A percentile compares a stretch with the other conserved stretches of the same genome.
Conservation (phyloP, 2,113 vertebrate genomes). For the Anarrhichthys ocellatus region DNA sequence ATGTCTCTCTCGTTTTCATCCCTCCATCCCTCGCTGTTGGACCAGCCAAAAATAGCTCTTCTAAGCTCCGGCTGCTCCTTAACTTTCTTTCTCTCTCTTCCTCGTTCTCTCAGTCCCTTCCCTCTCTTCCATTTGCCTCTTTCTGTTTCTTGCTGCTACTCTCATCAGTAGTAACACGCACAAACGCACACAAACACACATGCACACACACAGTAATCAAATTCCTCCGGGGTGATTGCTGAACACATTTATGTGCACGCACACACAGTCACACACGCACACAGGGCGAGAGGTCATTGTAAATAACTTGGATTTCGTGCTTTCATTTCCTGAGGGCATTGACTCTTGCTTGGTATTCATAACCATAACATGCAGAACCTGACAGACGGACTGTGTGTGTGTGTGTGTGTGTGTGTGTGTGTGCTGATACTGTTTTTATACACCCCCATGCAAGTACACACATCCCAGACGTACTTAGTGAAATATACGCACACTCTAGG, state of each 20-base stretch:
- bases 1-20: slow-evolving; percentile 18
- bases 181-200: slow-evolving; percentile 39
- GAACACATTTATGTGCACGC: slow-evolving; percentile 44
- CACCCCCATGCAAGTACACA: slow-evolving; percentile 21
- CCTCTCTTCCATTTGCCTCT: slow-evolving; percentile 18
- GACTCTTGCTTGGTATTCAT: slow-evolving; percentile 79
- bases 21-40: slow-evolving; percentile 2
- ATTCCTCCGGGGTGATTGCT: slow-evolving; percentile 63
- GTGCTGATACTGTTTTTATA: slow-evolving; percentile 45
- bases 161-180: slow-evolving; percentile 45
- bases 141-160: slow-evolving; percentile 24
- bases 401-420: slow-evolving; percentile 17
- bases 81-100: background rate
- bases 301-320: slow-evolving; percentile 73
- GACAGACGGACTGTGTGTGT: slow-evolving; percentile 25
- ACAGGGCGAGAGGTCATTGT: slow-evolving; percentile 75
- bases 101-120: background rate
- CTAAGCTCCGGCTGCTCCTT: background rate
- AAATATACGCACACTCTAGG: slow-evolving; percentile 54
- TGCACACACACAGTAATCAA: slow-evolving; percentile 54
- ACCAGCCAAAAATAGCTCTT: slow-evolving; percentile 28
- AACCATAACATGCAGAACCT: slow-evolving; percentile 71
- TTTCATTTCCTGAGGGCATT: slow-evolving; percentile 76
- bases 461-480: slow-evolving; percentile 35
- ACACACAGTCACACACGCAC: slow-evolving; percentile 15